Conservation (phyloP, 2,797 vertebrate genomes). For the Chloroceryle amazona region DNA sequence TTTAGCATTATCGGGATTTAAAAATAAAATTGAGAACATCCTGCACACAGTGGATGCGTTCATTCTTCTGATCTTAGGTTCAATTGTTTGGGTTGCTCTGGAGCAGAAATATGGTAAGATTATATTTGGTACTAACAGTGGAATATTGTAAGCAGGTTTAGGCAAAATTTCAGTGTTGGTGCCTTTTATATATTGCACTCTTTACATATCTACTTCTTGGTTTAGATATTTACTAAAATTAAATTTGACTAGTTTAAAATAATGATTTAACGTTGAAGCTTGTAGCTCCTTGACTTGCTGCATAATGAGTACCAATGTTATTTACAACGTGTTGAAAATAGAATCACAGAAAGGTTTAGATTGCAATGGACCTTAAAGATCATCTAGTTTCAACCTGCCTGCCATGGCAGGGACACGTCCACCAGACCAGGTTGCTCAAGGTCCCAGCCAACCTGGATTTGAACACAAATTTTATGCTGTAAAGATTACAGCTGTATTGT, state of each 20-base stretch:
- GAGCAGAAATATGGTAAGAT: background rate
- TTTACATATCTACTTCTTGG: background rate
- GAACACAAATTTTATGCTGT: background rate
- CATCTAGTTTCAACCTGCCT: too few relatives aligned
- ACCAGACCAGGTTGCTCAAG: too few relatives aligned
- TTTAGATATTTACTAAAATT: background rate
- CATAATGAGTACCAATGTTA: background rate
- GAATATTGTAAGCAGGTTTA: background rate
- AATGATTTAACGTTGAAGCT: background rate
- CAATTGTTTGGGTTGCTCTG: background rate
- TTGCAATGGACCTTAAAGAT: too few relatives aligned
- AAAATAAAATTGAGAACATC: background rate
- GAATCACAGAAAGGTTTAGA: too few relatives aligned
- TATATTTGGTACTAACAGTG: background rate
- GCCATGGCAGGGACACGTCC: too few relatives aligned
- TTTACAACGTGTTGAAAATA: background rate
- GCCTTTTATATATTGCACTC: background rate
- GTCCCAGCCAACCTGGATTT: too few relatives aligned
- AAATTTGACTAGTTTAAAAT: background rate
- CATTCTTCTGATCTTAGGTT: background rate
- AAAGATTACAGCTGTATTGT: background rate
- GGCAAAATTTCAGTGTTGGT: background rate
- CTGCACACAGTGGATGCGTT: background rate
- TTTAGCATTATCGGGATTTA: background rate
- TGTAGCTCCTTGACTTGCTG: background rate